These are phyloP conservation scores for Idris sp. DNA, from an alignment of 1,140 invertebrate genomes.

Conservation along the genomic window DNA sequence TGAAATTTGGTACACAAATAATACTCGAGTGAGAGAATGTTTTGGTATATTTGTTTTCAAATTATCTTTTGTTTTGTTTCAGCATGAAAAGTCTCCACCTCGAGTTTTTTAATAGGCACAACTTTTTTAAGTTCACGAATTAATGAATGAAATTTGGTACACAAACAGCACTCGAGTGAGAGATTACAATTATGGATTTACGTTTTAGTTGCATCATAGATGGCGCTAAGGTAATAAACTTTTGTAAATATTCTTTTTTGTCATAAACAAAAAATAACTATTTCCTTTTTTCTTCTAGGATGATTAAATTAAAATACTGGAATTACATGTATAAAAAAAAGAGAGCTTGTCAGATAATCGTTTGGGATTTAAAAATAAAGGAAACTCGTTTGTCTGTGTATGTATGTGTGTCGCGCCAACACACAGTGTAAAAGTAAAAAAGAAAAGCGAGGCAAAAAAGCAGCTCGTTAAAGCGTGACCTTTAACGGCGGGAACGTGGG, in stretches of 20 bases:
- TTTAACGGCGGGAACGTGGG: conserved; percentile 73
- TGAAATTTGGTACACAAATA: not conserved
- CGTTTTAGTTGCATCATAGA: too few relatives aligned
- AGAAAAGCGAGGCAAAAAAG: conserved; percentile 56
- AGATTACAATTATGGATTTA: not conserved
- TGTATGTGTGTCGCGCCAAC: conserved; percentile 20
- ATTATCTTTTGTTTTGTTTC: too few relatives aligned
- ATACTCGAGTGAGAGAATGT: conserved; percentile 2
- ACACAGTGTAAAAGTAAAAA: conserved; percentile 48
- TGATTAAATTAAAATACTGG: conserved; percentile 28
- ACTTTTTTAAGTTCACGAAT: too few relatives aligned
- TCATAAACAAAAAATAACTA: too few relatives aligned
- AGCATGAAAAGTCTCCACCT: too few relatives aligned
- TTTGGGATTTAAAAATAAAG: conserved; percentile 21
- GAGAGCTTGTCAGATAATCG: conserved; percentile 34
- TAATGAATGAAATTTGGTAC: too few relatives aligned
- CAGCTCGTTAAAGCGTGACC: conserved; percentile 75
- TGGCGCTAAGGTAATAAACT: too few relatives aligned
- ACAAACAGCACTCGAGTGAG: too few relatives aligned
- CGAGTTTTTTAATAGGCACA: too few relatives aligned
- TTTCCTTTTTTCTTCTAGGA: too few relatives aligned
- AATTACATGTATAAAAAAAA: conserved; percentile 25
- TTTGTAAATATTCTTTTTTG: too few relatives aligned
- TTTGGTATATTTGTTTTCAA: too few relatives aligned
- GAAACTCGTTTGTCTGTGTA: not conserved